Evolutionary conservation across 1,140 invertebrate species (phyloP).

Genomic region (Lutraria rhynchaena): DNA sequence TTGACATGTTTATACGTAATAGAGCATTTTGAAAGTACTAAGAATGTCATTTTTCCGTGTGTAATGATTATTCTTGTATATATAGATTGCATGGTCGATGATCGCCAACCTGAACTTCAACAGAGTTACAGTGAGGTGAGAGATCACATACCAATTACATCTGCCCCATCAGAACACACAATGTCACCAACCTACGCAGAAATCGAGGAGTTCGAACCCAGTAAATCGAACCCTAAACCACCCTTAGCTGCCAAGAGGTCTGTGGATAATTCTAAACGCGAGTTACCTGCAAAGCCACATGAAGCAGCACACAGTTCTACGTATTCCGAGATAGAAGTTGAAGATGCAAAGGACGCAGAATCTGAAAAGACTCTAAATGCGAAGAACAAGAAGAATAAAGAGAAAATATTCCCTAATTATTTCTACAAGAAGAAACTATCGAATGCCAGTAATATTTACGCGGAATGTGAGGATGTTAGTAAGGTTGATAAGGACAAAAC

Average conservation of each 20-base stretch:
- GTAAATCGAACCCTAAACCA: slow-evolving; percentile 14
- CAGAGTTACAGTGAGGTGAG: slow-evolving; percentile 45
- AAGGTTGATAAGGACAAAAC: slow-evolving; percentile 32
- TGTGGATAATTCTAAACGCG: slow-evolving; percentile 46
- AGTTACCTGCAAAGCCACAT: slow-evolving; percentile 46
- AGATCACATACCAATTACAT: slow-evolving; percentile 19
- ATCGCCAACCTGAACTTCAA: not conserved
- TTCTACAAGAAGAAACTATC: slow-evolving; percentile 50
- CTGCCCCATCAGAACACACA: not conserved
- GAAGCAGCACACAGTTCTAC: slow-evolving; percentile 8
- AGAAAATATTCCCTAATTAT: slow-evolving; percentile 7
- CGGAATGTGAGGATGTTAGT: slow-evolving; percentile 46
- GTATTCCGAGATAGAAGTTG: slow-evolving; percentile 50
- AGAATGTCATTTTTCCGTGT: too few relatives aligned
- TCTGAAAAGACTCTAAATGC: slow-evolving; percentile 12
- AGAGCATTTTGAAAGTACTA: too few relatives aligned
- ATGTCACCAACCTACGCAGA: slow-evolving; percentile 47
- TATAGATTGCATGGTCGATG: not conserved
- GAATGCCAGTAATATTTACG: slow-evolving; percentile 57
- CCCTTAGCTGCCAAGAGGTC: slow-evolving; percentile 26
- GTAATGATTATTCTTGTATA: too few relatives aligned
- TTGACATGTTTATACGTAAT: too few relatives aligned
- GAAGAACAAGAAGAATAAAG: slow-evolving; percentile 47
- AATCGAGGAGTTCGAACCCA: slow-evolving; percentile 40
- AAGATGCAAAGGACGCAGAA: slow-evolving; percentile 35